Evolutionary conservation across 2,113 vertebrate species (phyloP), one percentile per base, ranked within the genome.

Genomic region (Grammomys dolichurus): DNA sequence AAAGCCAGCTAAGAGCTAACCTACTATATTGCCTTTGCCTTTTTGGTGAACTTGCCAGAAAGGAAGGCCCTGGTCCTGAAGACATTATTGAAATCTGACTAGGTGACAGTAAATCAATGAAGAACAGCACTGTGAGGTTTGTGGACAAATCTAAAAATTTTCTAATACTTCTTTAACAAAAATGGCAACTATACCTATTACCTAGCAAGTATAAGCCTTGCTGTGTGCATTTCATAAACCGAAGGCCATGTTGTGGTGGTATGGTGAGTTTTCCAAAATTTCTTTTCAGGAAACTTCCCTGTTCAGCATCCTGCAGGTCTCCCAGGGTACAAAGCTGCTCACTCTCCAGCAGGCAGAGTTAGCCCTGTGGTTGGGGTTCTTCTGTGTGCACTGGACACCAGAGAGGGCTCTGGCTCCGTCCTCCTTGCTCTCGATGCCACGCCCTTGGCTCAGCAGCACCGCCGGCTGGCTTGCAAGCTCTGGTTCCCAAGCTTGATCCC

Each of bases 401-500:
- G 56, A 96, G 96, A 95, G 31, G 90, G 69, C 80, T 92, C 54
- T 9, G 58, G 95, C 87, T 67, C 88, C 97, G 97, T 98, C 97
- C 96, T 97, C 48, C 0, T 6, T 19, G 98, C 95, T 97, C 93
- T 82, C 51, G 1, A 89, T 9, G 90, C 88, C 82, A 28, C 22
- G 65, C 91, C 60, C 95, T 73, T 65, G 89, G 96, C 98, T 99
- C 99, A 99, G 98, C 99, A 99, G 99, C 99, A 99, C 93, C 99
- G 98, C 96, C 98, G 99, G 97, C 97, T 82, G 69, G 91, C 94
- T 56, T 98, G 98, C 94, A 98, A 65, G 6, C 98, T 97, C 97
- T 98, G 99, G 95, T 99, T 98, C 91, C 97, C 99, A 76, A 99
- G 98, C 97, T 99, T 99, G 95, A 99, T 99, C 51, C 99, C 98